Percentiles rank a stretch among this genome's conserved stretches.
Evolutionary conservation across 2,113 vertebrate species (phyloP).

Genomic region (Accipiter virgatus): DNA sequence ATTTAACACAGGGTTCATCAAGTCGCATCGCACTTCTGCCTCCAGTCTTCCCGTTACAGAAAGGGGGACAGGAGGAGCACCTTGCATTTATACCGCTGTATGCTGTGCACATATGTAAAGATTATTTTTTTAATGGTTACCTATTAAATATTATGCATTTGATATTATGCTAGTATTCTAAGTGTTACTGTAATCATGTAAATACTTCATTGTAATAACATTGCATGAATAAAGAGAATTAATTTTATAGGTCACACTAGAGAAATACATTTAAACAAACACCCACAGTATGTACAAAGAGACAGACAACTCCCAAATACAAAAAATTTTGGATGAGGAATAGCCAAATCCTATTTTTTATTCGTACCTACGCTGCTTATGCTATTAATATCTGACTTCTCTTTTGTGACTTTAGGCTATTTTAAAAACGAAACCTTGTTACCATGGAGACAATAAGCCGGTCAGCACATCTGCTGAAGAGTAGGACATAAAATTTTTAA

Average conservation of each 20-base stretch:
- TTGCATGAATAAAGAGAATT: not conserved
- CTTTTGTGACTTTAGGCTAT: constrained; percentile 67
- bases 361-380: constrained; percentile 9
- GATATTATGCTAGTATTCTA: too few species aligned
- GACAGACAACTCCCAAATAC: not conserved
- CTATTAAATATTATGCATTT: not conserved
- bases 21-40: accelerated
- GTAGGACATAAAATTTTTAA: not conserved
- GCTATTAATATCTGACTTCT: constrained; percentile 69
- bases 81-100: accelerated
- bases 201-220: not conserved
- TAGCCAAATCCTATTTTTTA: constrained; percentile 35
- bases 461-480: constrained; percentile 70
- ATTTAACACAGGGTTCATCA: not conserved
- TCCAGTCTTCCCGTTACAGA: accelerated
- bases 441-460: constrained; percentile 71
- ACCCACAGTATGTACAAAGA: not conserved
- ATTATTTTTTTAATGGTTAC: not conserved
- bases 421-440: constrained; percentile 65
- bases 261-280: not conserved
- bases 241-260: not conserved
- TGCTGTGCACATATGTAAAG: accelerated
- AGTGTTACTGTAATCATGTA: not conserved
- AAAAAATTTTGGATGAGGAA: constrained; percentile 12
- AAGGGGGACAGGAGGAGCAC: not conserved